Conservation (phyloP, 2,888 invertebrate species). For the Arctia plantaginis region DNA sequence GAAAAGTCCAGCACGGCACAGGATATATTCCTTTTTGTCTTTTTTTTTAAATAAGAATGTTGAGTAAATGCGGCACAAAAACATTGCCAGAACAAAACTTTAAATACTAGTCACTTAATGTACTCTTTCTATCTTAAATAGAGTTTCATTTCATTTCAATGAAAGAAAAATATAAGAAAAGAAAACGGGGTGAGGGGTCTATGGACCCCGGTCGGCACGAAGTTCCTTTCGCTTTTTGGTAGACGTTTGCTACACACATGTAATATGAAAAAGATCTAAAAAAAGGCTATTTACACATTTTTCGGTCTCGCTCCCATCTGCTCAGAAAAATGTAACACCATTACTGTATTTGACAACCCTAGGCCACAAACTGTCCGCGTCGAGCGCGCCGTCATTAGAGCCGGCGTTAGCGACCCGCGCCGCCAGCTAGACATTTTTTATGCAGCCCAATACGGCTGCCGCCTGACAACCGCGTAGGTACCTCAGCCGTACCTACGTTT, state of each 20-base stretch:
- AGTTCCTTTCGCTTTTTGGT: too few relatives aligned
- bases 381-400: slow-evolving; percentile 79
- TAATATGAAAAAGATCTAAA: too few relatives aligned
- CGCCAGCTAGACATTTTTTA: slow-evolving; percentile 83
- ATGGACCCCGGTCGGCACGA: too few relatives aligned
- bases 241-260: too few relatives aligned
- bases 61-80: too few relatives aligned
- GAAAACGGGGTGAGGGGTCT: too few relatives aligned
- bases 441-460: slow-evolving; percentile 70
- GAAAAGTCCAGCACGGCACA: too few relatives aligned
- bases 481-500: slow-evolving; percentile 57
- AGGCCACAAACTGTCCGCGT: slow-evolving; percentile 61
- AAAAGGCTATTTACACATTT: too few relatives aligned
- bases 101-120: neutral
- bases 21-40: too few relatives aligned
- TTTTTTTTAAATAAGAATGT: too few relatives aligned
- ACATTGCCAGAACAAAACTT: too few relatives aligned
- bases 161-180: neutral
- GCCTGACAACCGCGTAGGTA: slow-evolving; percentile 3
- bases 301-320: too few relatives aligned
- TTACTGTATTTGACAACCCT: slow-evolving; percentile 61
- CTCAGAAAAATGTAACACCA: neutral
- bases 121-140: neutral
- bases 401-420: slow-evolving; percentile 83
- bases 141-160: neutral